phyloP scores from a whole-genome alignment of 2,113 vertebrate species.

The Morone saxatilis region DNA sequence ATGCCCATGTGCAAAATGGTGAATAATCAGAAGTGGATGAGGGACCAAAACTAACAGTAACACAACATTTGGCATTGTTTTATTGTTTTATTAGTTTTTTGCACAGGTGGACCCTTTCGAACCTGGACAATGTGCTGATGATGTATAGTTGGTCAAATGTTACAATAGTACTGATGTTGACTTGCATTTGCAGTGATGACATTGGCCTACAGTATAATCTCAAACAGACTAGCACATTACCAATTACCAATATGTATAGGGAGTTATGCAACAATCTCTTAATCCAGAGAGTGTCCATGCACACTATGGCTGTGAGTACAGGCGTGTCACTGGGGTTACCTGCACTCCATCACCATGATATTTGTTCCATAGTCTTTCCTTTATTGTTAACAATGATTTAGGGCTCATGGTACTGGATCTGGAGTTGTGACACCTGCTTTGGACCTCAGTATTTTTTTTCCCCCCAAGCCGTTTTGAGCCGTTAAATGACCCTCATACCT shows the following conservation, averaged over 20 bases:
- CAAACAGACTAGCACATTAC: background rate
- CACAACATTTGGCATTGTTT: background rate
- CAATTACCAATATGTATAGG: slow-evolving; percentile 21
- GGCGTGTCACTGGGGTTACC: background rate
- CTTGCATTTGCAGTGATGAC: background rate
- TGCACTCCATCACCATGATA: background rate
- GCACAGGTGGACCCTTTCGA: background rate
- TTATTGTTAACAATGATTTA: background rate
- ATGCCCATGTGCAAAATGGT: background rate
- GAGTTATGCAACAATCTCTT: slow-evolving; percentile 24
- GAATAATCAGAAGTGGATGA: background rate
- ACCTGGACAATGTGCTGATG: background rate
- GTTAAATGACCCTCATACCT: background rate
- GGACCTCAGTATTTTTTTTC: too few species aligned
- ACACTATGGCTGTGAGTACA: background rate
- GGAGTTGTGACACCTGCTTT: too few species aligned
- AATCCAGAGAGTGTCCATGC: slow-evolving; percentile 20
- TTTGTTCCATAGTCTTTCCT: background rate
- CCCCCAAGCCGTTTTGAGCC: background rate
- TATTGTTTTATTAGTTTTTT: background rate
- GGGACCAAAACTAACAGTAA: background rate
- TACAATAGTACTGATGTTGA: background rate
- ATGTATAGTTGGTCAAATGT: background rate
- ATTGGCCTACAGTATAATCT: background rate
- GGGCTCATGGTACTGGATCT: background rate